Evolutionary conservation across 53 echinoderm and acorn worm species (phyloP), one percentile per base, ranked within the genome.

Genomic region (Temnopleurus reevesii): DNA sequence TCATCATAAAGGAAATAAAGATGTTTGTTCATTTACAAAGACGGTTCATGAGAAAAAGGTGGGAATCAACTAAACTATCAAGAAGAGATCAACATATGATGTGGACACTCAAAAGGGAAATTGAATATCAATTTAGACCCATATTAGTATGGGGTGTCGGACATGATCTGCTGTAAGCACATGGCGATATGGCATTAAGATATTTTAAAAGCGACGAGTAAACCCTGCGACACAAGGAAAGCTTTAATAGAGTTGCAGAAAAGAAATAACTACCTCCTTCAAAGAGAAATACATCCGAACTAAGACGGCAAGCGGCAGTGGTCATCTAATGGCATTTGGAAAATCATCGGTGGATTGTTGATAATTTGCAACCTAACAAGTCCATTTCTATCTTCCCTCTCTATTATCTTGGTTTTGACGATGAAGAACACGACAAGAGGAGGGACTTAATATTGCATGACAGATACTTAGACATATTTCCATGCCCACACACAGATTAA

Each of bases 391-490:
- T 49, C 79, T 49, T 79, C 46, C 19, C 46, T 47, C 49, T 26
- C 46, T 46, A 29, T 49, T 46, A 49, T 29, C 45, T 45, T 23
- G 24, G 4, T 17, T 44, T 43, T 12, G 27, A 28, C 46, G 46
- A 79, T 79, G 79, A 24, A 79, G 45, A 28, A 79, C 79, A 79
- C 27, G 46, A 79, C 79, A 46, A 79, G 15, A 79, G 49, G 17
- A 79, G 49, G 25, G 49, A 79, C 79, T 79, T 79, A 46, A 79
- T 46, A 79, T 79, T 47, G 79, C 28, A 49, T 79, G 79, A 27
- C 79, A 79, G 46, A 44, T 79, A 79, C 79, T 79, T 79, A 47
- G 27, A 79, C 46, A 79, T 83, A 55, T 83, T 83, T 83, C 54
- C 56, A 83, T 54, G 56, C 83, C 83, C 53, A 54, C 83, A 54